Base-by-base conservation (phyloP, 2,888 invertebrate genomes). In the Dioctria linearis region DNA sequence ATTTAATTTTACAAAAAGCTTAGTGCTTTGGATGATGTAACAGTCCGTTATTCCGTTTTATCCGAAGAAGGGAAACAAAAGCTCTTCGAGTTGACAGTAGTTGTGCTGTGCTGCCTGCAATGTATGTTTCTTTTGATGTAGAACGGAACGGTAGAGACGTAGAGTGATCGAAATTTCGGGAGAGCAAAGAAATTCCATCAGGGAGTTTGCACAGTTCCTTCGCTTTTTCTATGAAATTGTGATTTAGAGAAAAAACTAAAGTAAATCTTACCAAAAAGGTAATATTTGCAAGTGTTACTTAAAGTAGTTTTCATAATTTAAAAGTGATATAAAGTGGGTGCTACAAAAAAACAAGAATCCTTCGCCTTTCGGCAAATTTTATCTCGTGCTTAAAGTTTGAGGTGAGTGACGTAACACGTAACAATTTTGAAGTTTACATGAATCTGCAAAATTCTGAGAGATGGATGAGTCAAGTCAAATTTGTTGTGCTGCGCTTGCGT, bases 391-490 rank as follows among this genome's bases (percentile, higher is more conserved):
- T 25, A 25, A 25, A 25, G 25, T 25, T 79, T 73, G 49, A 81
- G 81, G 81, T 81, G 73, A 79, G 80, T 81, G 81, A 81, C 81
- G 81, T 81, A 81, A 81, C 54, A 81, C 81, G 81, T 81, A 37
- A 37, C 39, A 61, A 61, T 61, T 61, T 37, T 61, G 37, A 61
- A 61, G 61, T 61, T 61, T 39, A 61, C 61, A 37, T 61, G 25
- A 61, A 61, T 39, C 5, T 37, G 13, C 39, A 61, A 25, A 25
- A 37, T 39, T 61, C 37, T 37, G 61, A 9, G 25, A 13, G 39
- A 25, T 25, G n/a, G 39, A 61, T 59, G 25, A 39, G 39, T 61
- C 5, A 71, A 25, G 25, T 25, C 25, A 25, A 25, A 25, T 25
- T 25, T 25, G 25, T 25, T 25, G 25, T 25, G 25, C 25, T 25